phyloP scores from a whole-genome alignment of 2,797 vertebrate genomes.

The Manis javanica region DNA sequence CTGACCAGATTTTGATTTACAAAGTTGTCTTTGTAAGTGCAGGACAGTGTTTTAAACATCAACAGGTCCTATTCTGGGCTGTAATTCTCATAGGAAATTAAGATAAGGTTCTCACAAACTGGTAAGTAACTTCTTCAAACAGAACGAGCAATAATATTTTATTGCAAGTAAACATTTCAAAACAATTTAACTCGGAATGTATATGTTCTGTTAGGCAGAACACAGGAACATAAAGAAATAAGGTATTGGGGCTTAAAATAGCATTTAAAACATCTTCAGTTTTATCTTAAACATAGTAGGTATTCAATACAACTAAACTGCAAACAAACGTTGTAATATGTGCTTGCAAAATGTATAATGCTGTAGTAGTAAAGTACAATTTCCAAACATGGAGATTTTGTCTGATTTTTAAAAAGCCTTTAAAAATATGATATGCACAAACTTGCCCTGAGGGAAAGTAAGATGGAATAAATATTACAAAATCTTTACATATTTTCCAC shows the following conservation, averaged over 20 bases:
- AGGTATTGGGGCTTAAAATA: constrained; percentile 32
- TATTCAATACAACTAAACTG: constrained; percentile 54
- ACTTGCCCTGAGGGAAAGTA: constrained; percentile 79
- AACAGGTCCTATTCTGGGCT: not conserved
- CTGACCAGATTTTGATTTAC: constrained; percentile 41
- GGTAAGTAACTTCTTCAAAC: constrained; percentile 62
- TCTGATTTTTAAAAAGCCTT: constrained; percentile 77
- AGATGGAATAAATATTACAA: constrained; percentile 76
- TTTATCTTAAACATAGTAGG: constrained; percentile 58
- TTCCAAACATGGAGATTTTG: constrained; percentile 74
- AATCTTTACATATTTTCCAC: constrained; percentile 74
- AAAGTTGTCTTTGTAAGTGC: not conserved
- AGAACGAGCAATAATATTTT: constrained; percentile 66
- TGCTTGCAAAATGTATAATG: constrained; percentile 72
- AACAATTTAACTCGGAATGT: constrained; percentile 66
- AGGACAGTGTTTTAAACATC: not conserved
- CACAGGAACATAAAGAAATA: constrained; percentile 56
- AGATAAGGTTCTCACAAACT: constrained; percentile 63
- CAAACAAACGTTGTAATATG: constrained; percentile 60
- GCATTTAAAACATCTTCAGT: constrained; percentile 18
- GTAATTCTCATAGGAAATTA: constrained; percentile 38
- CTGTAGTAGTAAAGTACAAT: constrained; percentile 74
- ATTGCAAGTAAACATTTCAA: constrained; percentile 75
- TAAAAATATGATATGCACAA: constrained; percentile 80
- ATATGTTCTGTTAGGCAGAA: constrained; percentile 55